A percentile compares a stretch with the other conserved stretches of the same genome.
Evolutionary conservation across 2,888 invertebrate species (phyloP).

Genomic region (Habroteleia sp.): DNA sequence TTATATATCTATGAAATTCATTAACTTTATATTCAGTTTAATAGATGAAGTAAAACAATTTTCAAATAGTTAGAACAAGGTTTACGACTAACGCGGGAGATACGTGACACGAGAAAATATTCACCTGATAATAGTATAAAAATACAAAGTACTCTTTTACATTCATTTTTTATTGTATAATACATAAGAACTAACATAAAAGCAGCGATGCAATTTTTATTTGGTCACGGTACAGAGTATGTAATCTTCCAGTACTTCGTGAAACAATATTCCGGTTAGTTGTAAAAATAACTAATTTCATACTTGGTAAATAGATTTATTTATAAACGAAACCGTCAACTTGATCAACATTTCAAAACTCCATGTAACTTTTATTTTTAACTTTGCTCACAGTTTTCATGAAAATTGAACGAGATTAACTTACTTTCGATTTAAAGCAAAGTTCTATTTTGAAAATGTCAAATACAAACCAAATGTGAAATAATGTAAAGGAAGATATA

Average conservation of each 20-base stretch:
- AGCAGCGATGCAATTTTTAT: slow-evolving; percentile 41
- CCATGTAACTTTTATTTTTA: no score
- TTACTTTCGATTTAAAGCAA: no score
- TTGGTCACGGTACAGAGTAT: slow-evolving; percentile 13
- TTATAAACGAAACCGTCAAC: no score
- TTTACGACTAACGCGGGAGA: slow-evolving; percentile 30
- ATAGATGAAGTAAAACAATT: slow-evolving; percentile 25
- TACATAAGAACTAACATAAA: slow-evolving; percentile 42
- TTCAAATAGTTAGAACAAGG: slow-evolving; percentile 30
- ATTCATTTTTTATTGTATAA: slow-evolving; percentile 44
- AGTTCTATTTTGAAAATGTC: no score
- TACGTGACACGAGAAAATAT: slow-evolving; percentile 50
- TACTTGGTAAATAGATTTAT: no score
- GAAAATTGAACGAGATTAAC: no score
- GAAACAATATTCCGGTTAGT: slow-evolving; percentile 14
- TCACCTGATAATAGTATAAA: slow-evolving; percentile 49
- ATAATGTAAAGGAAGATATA: no score
- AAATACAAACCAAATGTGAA: no score
- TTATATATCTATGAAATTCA: no score
- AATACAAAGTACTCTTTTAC: slow-evolving; percentile 36
- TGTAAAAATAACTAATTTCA: neutral
- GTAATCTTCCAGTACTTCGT: no score
- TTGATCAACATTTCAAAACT: no score
- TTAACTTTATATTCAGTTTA: slow-evolving; percentile 37
- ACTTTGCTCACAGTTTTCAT: no score